These are phyloP conservation scores for Loriculus beryllinus DNA, from an alignment of 2,797 vertebrate species.

Conservation along the genomic window DNA sequence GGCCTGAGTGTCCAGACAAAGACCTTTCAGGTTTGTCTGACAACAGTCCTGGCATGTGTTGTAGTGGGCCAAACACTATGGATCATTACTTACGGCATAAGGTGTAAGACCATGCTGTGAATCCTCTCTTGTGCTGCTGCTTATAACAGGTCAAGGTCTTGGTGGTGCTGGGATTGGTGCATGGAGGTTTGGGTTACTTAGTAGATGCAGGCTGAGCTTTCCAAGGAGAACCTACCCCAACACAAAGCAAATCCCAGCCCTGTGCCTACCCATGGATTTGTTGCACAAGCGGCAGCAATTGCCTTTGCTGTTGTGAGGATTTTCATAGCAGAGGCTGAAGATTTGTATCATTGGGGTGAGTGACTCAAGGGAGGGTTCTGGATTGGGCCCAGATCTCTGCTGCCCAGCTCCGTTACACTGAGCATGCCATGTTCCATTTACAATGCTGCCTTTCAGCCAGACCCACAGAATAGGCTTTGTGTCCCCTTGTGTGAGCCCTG, in stretches of 20 bases:
- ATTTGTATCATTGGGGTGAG: not conserved
- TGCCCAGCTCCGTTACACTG: not conserved
- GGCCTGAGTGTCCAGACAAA: not conserved
- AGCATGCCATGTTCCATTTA: not conserved
- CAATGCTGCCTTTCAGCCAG: conserved; percentile 51
- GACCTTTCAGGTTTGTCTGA: not conserved
- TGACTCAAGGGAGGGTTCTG: not conserved
- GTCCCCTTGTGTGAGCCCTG: not conserved
- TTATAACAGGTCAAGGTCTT: accelerated
- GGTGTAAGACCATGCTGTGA: accelerated
- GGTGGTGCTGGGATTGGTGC: not conserved
- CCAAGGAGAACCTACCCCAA: not conserved
- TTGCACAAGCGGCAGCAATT: not conserved
- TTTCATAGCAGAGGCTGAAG: not conserved
- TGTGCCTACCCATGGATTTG: accelerated
- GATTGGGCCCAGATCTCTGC: not conserved
- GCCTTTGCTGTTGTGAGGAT: not conserved
- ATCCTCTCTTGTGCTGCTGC: accelerated
- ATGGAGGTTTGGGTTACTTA: not conserved
- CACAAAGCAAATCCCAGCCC: not conserved
- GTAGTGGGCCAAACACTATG: accelerated
- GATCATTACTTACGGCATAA: accelerated
- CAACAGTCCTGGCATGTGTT: not conserved
- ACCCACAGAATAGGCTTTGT: conserved; percentile 48
- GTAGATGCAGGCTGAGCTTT: not conserved